These are phyloP conservation scores for Neotoxoptera formosana DNA, from an alignment of 1,140 invertebrate genomes.

Conservation along the genomic window DNA sequence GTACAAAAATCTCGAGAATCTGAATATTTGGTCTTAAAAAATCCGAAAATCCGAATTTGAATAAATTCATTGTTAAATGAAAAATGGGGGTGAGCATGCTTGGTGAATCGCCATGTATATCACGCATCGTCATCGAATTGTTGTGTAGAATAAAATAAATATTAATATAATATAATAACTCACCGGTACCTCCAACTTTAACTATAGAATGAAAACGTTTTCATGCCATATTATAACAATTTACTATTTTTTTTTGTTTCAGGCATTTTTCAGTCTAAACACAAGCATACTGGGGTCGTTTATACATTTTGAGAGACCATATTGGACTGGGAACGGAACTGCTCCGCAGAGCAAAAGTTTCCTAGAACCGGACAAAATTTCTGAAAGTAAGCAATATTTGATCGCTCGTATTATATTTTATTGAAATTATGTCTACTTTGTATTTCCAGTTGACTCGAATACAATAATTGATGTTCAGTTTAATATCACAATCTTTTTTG, in stretches of 20 bases:
- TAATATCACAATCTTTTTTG: background rate
- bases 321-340: conserved; percentile 64
- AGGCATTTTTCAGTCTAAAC: conserved; percentile 67
- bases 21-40: no score
- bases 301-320: conserved; percentile 65
- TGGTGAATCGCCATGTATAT: no score
- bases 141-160: background rate
- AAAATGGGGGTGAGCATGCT: no score
- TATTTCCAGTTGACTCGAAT: background rate
- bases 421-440: background rate
- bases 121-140: background rate
- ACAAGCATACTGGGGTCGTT: conserved; percentile 64
- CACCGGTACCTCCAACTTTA: no score
- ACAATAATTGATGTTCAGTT: background rate
- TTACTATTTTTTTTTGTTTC: conserved; percentile 61
- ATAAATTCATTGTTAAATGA: no score
- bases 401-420: background rate
- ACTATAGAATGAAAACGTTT: background rate
- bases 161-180: background rate
- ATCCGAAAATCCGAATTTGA: no score
- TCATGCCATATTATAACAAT: background rate
- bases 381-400: conserved; percentile 65
- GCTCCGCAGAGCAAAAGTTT: conserved; percentile 64
- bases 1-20: no score
- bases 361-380: conserved; percentile 66